Evolutionary conservation across 2,113 vertebrate species (phyloP), one percentile per base, ranked within the genome.

Genomic region (Saccopteryx bilineata): DNA sequence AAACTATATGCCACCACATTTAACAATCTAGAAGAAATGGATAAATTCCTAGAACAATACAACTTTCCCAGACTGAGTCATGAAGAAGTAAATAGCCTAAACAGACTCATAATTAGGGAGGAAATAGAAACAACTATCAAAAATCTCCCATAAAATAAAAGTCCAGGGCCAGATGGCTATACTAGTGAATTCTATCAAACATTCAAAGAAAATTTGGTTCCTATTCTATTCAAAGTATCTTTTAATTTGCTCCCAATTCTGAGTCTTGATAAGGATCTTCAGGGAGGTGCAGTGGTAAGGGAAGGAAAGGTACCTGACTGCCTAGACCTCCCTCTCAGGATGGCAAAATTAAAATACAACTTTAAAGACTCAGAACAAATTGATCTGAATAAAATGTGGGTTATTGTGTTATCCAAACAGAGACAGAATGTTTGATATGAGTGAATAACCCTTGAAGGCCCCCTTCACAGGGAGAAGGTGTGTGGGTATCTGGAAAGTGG

Each of bases 181-280:
- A 39, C 39, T 39, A 39, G 39, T 39, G 39, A 39, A 39, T 39
- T 39, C 39, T 39, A 39, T 39, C 39, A 39, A 39, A 39, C 39
- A 39, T 39, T 39, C 39, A 39, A 39, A 39, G 39, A 39, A 39
- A 39, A 39, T 3, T 39, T 39, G 39, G 39, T 39, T 39, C 39
- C 39, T 39, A 39, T 39, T 39, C 39, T 39, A 39, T 3, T 39
- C 39, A 39, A 39, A 39, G 39, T 39, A 39, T 61, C 19, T 33
- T 91, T 85, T 89, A 85, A 86, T 97, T 97, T 95, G 7, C 58
- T 93, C 68, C 92, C 28, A 13, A 85, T 78, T 94, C 69, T 87
- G 23, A n/a, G 7, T 86, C 72, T 93, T 84, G 58, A 89, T 95
- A 56, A 94, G 68, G 33, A 95, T 94, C 75, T 5, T 87, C 60